Conservation (phyloP, 2,113 vertebrate genomes). For the Bubo scandiacus region DNA sequence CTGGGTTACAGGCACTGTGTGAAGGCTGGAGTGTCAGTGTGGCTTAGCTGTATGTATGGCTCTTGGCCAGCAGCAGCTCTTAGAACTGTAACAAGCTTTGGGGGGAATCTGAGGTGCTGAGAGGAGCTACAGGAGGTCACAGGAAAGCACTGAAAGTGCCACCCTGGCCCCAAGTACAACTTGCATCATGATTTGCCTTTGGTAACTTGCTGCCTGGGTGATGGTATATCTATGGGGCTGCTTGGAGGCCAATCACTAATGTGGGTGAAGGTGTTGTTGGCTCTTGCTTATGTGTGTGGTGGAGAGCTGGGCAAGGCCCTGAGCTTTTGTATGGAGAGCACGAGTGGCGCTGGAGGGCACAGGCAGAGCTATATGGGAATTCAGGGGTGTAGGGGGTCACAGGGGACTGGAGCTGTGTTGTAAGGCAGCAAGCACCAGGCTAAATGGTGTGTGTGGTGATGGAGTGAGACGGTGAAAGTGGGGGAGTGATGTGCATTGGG, state of each 20-base stretch:
- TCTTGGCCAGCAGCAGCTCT: not conserved
- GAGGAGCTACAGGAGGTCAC: not conserved
- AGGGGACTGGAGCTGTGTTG: not conserved
- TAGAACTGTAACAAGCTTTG: not conserved
- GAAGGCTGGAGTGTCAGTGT: not conserved
- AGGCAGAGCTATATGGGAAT: not conserved
- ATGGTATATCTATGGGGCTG: not conserved
- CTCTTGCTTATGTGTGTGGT: not conserved
- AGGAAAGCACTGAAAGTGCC: not conserved
- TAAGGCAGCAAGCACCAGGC: not conserved
- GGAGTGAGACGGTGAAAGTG: not conserved
- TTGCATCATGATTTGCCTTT: not conserved
- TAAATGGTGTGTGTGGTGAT: not conserved
- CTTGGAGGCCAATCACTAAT: not conserved
- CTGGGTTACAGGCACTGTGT: fast-evolving
- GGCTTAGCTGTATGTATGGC: not conserved
- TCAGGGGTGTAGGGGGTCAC: fast-evolving
- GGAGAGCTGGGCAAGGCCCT: not conserved
- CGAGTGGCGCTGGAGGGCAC: not conserved
- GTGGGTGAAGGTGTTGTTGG: not conserved
- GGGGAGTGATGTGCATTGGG: not conserved
- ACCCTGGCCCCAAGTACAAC: too few relatives aligned
- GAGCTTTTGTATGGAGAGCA: not conserved
- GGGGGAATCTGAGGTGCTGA: not conserved
- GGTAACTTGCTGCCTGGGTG: not conserved